These are phyloP conservation scores for Brachionus koreanus DNA, from an alignment of 1,140 invertebrate species.

Conservation along the genomic window DNA sequence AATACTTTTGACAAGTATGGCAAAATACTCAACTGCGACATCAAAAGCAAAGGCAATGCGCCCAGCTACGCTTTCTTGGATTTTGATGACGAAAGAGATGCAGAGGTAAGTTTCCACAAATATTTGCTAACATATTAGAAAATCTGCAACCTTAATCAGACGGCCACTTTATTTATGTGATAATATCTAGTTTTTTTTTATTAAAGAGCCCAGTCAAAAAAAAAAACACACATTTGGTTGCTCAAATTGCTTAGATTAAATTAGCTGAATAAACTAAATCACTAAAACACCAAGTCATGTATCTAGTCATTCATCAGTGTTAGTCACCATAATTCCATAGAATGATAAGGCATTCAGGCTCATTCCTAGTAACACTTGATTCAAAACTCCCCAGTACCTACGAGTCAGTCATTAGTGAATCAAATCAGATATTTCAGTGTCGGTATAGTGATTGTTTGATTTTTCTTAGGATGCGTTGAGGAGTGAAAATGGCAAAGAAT, in stretches of 20 bases:
- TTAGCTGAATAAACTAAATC: background rate
- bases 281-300: background rate
- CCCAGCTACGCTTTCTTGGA: constrained; percentile 86
- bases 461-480: constrained; percentile 43
- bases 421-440: background rate
- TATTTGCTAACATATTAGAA: constrained; percentile 50
- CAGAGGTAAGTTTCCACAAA: constrained; percentile 69
- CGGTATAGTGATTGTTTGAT: background rate
- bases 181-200: background rate
- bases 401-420: background rate
- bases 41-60: constrained; percentile 43
- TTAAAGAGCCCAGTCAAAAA: background rate
- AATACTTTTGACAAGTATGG: constrained; percentile 43
- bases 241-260: background rate
- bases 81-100: constrained; percentile 88
- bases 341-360: background rate
- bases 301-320: background rate
- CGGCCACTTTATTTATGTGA: background rate
- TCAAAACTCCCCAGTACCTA: background rate
- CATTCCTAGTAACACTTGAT: background rate
- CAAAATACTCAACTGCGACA: background rate
- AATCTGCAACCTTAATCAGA: background rate
- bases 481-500: constrained; percentile 37
- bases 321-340: background rate
- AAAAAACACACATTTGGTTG: background rate